Base-by-base conservation (phyloP, 92 coral and sea anemone genomes). In the Isaurus tuberculatus region DNA sequence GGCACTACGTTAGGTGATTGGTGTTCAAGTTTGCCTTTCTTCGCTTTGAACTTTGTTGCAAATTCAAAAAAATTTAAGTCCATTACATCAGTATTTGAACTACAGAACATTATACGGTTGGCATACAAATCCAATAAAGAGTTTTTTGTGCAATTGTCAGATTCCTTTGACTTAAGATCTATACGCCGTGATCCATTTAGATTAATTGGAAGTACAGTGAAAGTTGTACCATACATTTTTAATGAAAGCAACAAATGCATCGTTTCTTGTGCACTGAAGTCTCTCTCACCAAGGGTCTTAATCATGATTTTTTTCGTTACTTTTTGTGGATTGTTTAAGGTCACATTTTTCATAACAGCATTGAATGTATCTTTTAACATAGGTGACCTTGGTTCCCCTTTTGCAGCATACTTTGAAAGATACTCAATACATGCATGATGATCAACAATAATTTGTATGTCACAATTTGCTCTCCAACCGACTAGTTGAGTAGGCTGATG, bases 381-480 rank as follows among this genome's bases (percentile, higher is more conserved):
- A 49, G 58, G 58, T 49, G 58, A 49, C 20, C 58, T 49, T 49
- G 58, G 58, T 0, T 49, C 58, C 20, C 0, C 58, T 19, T 49
- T 49, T 13, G 58, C 58, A 19, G 58, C 58, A 49, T 92, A 92
- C 68, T 92, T 86, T 25, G 83, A 46, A 43, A 91, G 85, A 79
- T 89, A 89, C 77, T 86, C 58, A 19, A 49, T 49, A 49, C 58
- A 49, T 49, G 58, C 58, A 49, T 49, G 58, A 19, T 49, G 58
- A 49, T 49, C 58, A 49, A 49, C 11, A 49, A 49, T 49, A 19
- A 49, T 75, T 49, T 89, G 87, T 20, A 86, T 86, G 64, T 86
- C 90, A 80, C 90, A 86, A 70, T 86, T 90, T 74, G 90, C 88
- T 75, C 88, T 44, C 88, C 88, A 85, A 27, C 88, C 88, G 51